These are phyloP conservation scores for Euphydryas editha DNA, from an alignment of 2,888 invertebrate genomes.

Conservation along the genomic window DNA sequence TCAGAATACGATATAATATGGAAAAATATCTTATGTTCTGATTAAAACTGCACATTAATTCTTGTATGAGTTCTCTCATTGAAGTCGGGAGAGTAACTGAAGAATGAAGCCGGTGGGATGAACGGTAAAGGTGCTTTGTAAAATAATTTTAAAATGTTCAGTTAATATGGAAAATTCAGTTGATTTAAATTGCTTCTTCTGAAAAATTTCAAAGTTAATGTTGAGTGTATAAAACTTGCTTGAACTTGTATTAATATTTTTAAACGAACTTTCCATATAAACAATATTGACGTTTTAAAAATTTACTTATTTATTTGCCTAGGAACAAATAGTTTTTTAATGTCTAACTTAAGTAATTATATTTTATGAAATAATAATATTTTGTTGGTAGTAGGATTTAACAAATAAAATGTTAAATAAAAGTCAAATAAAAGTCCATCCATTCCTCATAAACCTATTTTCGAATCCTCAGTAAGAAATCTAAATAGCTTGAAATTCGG, in stretches of 20 bases:
- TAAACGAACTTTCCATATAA: background rate
- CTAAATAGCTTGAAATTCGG: no score
- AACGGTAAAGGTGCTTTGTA: background rate
- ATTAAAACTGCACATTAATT: background rate
- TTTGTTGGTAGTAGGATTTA: no score
- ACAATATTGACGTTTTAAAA: no score
- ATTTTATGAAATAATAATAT: no score
- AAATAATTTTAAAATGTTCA: background rate
- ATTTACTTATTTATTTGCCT: no score
- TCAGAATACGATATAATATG: background rate
- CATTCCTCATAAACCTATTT: no score
- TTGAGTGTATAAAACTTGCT: background rate
- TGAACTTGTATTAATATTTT: background rate
- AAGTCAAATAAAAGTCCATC: no score
- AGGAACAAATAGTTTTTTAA: no score
- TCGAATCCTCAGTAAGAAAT: no score
- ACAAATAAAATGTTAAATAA: no score
- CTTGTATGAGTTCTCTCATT: background rate
- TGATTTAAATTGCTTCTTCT: background rate
- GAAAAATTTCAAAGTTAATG: background rate
- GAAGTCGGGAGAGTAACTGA: background rate
- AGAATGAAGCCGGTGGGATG: background rate
- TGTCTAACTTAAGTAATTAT: no score
- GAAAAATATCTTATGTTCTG: background rate
- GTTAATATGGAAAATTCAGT: background rate